Percentiles rank a stretch among this genome's conserved stretches.
Evolutionary conservation across 1,140 invertebrate species (phyloP).

Genomic region (Megathymus violae): DNA sequence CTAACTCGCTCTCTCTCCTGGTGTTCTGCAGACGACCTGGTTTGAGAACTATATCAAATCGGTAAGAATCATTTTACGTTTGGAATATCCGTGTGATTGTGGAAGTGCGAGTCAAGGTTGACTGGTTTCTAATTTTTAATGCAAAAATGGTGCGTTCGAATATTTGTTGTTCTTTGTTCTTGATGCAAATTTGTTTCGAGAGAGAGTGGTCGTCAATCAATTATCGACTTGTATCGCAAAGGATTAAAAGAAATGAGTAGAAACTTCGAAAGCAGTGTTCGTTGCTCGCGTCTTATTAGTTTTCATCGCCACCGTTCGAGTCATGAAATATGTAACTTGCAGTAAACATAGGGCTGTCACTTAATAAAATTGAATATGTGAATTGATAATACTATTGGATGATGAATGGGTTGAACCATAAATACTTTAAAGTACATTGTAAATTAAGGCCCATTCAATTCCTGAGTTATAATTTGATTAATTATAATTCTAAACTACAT

Average conservation of each 20-base stretch:
- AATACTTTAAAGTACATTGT: too few species aligned
- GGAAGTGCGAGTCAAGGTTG: constrained; percentile 38
- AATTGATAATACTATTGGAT: not conserved
- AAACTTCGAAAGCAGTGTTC: constrained; percentile 12
- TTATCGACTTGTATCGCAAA: constrained; percentile 11
- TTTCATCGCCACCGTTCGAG: constrained; percentile 5
- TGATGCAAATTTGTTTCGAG: constrained; percentile 27
- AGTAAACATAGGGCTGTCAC: constrained; percentile 4
- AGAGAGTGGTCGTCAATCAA: constrained; percentile 6
- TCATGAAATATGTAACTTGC: not conserved
- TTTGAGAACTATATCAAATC: constrained; percentile 81
- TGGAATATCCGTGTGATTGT: constrained; percentile 21
- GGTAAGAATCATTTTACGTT: constrained; percentile 60
- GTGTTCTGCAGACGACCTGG: constrained; percentile 79
- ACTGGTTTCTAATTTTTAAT: constrained; percentile 44
- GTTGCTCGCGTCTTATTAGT: constrained; percentile 3
- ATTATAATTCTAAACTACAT: constrained; percentile 24
- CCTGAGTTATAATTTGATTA: constrained; percentile 19
- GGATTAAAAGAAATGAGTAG: constrained; percentile 10
- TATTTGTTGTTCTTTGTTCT: constrained; percentile 31
- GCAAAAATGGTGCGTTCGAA: constrained; percentile 33
- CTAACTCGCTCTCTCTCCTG: constrained; percentile 76
- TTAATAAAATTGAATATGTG: not conserved
- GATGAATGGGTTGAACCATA: too few species aligned
- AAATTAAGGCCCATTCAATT: not conserved